Evolutionary conservation across 2,797 vertebrate genomes (phyloP), one percentile per base, ranked within the genome.

Genomic region (Thaleichthys pacificus): DNA sequence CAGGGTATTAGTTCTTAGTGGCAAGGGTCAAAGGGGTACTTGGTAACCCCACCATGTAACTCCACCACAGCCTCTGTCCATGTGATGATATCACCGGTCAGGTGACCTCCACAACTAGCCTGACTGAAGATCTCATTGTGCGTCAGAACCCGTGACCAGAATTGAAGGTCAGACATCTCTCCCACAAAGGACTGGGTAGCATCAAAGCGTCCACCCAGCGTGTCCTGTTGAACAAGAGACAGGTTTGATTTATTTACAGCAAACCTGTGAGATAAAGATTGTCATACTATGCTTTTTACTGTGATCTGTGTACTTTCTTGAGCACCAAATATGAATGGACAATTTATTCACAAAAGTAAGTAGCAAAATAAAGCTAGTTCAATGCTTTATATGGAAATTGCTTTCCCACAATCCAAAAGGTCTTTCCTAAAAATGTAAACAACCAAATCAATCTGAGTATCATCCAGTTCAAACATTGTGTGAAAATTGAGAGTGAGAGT

Each of bases 151-250:
- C 92, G 84, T 74, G 94, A 94, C 95, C 95, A 96, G 84, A 96
- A 82, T 84, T 95, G 93, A 68, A 96, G 87, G 51, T 95, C 94
- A 0, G 95, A 91, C 78, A 96, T 78, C 72, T 94, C 92, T 3
- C 95, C 95, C 62, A 92, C 89, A 72, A 95, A 96, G 54, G 95
- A 94, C 86, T 96, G 94, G 2, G 93, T 92, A 64, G 94, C 92
- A 38, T 96, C 95, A 21, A 95, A 96, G 2, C 91, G 91, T 2
- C 94, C 94, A 0, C 95, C 95, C 69, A 94, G 77, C 1, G 93
- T 92, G 81, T 95, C 95, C 95, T 95, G 84, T 19, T 28, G 35
- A 66, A 22, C 38, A 12, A 9, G 70, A 68, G 19, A 60, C 28
- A 11, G 14, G 24, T 1, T 6, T 15, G 61, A 47, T 42, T 28